Conservation (phyloP, 2,888 invertebrate genomes). For the Melinaea marsaeus region DNA sequence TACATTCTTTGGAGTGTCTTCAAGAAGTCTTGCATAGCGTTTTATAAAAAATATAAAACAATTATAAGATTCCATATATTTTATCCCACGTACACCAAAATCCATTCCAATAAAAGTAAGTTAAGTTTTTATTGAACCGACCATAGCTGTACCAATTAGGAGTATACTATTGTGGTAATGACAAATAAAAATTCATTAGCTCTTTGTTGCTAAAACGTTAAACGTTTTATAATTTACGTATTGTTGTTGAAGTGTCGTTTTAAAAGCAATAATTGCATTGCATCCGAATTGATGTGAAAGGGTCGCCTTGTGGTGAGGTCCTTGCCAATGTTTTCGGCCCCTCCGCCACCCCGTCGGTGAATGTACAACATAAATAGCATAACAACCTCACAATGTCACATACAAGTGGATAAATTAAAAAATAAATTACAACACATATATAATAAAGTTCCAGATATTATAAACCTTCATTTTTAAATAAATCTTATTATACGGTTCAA, state of each 20-base stretch:
- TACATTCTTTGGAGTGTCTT: conserved; percentile 36
- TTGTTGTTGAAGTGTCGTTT: conserved; percentile 40
- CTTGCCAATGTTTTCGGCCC: conserved; percentile 59
- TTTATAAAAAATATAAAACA: conserved; percentile 33
- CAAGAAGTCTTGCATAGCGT: conserved; percentile 39
- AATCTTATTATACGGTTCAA: too few species aligned
- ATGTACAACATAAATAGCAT: conserved; percentile 45
- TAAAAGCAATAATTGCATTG: conserved; percentile 53
- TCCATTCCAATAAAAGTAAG: conserved; percentile 29
- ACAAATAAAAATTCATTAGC: conserved; percentile 23
- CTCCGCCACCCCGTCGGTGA: conserved; percentile 50
- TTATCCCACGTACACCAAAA: conserved; percentile 35
- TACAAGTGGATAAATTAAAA: conserved; percentile 3
- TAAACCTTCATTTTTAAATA: too few species aligned
- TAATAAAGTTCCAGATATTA: too few species aligned
- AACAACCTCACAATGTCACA: conserved; percentile 9
- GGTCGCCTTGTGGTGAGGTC: conserved; percentile 67
- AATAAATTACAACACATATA: too few species aligned
- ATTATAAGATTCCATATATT: conserved; percentile 35
- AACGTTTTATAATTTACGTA: conserved; percentile 33
- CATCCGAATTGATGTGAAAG: conserved; percentile 70
- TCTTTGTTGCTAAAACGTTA: conserved; percentile 11
- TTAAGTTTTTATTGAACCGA: conserved; percentile 25
- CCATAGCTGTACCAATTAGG: conserved; percentile 23
- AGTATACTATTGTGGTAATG: conserved; percentile 26